Percentiles rank a stretch among this genome's conserved stretches.
These are phyloP conservation scores for Strix aluco DNA, from an alignment of 2,113 vertebrate species.

Conservation along the genomic window DNA sequence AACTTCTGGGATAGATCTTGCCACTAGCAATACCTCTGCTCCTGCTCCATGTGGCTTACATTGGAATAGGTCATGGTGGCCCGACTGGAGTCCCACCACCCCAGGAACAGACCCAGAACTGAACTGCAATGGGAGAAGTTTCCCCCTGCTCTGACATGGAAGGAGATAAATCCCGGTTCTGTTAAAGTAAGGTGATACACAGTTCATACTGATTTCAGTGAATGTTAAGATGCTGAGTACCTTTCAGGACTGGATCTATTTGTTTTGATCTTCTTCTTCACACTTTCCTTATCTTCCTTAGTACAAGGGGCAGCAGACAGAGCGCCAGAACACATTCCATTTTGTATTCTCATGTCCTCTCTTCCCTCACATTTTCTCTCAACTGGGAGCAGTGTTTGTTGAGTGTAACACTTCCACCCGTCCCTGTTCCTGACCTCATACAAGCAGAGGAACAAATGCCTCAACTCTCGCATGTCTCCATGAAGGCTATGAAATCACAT, in stretches of 20 bases:
- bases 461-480: neutral
- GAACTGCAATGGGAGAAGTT: neutral
- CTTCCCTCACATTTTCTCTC: neutral
- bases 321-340: neutral
- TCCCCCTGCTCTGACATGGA: neutral
- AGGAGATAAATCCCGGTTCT: neutral
- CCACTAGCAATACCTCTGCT: accelerated
- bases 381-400: neutral
- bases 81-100: neutral
- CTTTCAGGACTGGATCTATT: neutral
- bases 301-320: neutral
- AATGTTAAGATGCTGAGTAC: neutral
- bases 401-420: neutral
- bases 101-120: neutral
- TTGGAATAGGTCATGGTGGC: neutral
- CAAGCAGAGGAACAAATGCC: neutral
- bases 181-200: neutral
- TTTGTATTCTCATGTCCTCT: neutral
- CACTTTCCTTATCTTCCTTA: neutral
- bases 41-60: neutral
- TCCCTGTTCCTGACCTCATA: neutral
- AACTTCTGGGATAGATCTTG: neutral
- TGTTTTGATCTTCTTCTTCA: neutral
- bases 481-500: neutral
- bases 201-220: neutral